These are phyloP conservation scores for Tachysurus vachellii DNA, from an alignment of 2,113 vertebrate species.

Conservation along the genomic window DNA sequence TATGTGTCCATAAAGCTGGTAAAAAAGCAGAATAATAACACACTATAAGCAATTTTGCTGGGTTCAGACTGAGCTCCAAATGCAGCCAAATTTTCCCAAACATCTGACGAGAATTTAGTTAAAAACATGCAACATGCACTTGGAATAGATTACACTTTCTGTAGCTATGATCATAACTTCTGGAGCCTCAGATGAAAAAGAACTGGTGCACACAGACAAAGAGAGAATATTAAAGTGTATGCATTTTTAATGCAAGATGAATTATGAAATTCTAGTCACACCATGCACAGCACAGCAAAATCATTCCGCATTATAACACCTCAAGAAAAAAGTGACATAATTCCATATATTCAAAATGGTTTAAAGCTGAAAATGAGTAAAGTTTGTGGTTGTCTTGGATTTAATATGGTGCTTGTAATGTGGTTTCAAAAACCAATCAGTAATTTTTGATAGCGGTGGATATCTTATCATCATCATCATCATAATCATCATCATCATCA, in stretches of 20 bases:
- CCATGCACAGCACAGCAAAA: not conserved
- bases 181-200: constrained; percentile 23
- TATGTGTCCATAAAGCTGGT: constrained; percentile 23
- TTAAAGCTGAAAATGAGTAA: not conserved
- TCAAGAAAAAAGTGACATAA: not conserved
- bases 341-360: not conserved
- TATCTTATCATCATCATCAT: not conserved
- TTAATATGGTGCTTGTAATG: not conserved
- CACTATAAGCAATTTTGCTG: constrained; percentile 3
- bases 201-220: constrained; percentile 20
- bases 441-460: not conserved
- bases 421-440: not conserved
- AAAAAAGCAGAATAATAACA: constrained; percentile 27
- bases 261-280: constrained; percentile 30
- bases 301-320: not conserved
- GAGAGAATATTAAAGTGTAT: constrained; percentile 42
- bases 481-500: not conserved
- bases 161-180: constrained; percentile 20
- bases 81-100: not conserved
- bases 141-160: not conserved
- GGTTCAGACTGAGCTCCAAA: not conserved
- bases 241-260: constrained; percentile 48
- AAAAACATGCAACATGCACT: not conserved
- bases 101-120: not conserved
- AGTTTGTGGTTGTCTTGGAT: not conserved